Evolutionary conservation across 2,113 vertebrate genomes (phyloP), one percentile per base, ranked within the genome.

Genomic region (Indicator indicator): DNA sequence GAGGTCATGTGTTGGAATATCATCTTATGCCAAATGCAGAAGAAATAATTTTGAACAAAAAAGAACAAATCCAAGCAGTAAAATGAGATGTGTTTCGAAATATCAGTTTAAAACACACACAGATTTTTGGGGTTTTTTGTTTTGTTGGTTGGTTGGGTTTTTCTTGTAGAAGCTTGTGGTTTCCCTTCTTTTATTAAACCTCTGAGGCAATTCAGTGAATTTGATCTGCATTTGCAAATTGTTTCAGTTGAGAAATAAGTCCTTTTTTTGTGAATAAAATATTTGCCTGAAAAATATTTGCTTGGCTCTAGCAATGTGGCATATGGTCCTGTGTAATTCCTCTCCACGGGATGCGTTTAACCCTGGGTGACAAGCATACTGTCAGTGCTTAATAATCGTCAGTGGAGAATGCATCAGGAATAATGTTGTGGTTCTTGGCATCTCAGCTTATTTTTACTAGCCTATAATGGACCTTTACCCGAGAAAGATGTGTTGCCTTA

Each of bases 261-360:
- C 42, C 38, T 72, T 90, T 72, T 90, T 84, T 82, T 94, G 65
- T 83, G 94, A 92, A 88, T 92, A 93, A 90, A 93, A 92, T 90
- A 93, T 86, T 83, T 93, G 69, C 56, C 76, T 88, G 88, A 70
- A 90, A 94, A 93, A 83, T 83, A 71, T 67, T 93, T 86, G 32
- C 65, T 86, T 96, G 88, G 86, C 83, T 93, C 28, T 83, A 60
- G 44, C 44, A 44, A 69, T 0, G 20, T 70, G 56, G 76, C 92
- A 93, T 93, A 86, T 93, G 90, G 76, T 62, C 19, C 69, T 36
- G 48, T 78, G 85, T 88, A 86, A 94, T 92, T 94, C 64, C 38
- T 95, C 88, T 90, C 94, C 1, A 6, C 50, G 80, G 86, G 88
- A 86, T 55, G 56, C 0, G 6, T 92, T 93, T 92, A 94, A 96